A percentile compares a stretch with the other conserved stretches of the same genome.
Conservation (phyloP, 2,113 vertebrate species). For the Aythya baeri region DNA sequence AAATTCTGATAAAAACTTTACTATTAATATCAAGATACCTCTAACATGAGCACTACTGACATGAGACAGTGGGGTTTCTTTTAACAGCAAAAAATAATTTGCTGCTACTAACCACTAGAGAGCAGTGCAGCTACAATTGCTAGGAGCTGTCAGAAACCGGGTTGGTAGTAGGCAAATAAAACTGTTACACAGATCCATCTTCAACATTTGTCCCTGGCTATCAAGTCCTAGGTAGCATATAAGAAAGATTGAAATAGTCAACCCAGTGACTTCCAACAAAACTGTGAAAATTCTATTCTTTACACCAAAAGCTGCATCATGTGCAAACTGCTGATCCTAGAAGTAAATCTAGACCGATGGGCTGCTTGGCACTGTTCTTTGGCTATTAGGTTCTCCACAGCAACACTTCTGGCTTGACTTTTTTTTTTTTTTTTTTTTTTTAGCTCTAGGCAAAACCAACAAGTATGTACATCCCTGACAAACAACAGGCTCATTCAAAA, state of each 20-base stretch:
- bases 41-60: neutral
- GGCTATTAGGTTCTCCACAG: neutral
- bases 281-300: neutral
- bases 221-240: neutral
- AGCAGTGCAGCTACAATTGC: neutral
- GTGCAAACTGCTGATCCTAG: neutral
- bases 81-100: neutral
- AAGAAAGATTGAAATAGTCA: neutral
- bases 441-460: slow-evolving; percentile 49
- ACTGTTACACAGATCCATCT: neutral
- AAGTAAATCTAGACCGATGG: neutral
- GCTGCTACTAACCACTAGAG: slow-evolving; percentile 22
- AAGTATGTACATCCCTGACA: slow-evolving; percentile 22
- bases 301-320: neutral
- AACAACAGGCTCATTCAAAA: slow-evolving; percentile 56
- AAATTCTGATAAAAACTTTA: neutral
- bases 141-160: neutral
- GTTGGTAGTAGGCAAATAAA: neutral
- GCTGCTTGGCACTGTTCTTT: slow-evolving; percentile 1
- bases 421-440: slow-evolving; percentile 42
- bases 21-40: neutral
- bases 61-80: neutral
- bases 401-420: neutral
- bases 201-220: neutral
- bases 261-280: neutral